Base-by-base conservation (phyloP, 1,140 invertebrate species). In the Xylocopa sonorina region DNA sequence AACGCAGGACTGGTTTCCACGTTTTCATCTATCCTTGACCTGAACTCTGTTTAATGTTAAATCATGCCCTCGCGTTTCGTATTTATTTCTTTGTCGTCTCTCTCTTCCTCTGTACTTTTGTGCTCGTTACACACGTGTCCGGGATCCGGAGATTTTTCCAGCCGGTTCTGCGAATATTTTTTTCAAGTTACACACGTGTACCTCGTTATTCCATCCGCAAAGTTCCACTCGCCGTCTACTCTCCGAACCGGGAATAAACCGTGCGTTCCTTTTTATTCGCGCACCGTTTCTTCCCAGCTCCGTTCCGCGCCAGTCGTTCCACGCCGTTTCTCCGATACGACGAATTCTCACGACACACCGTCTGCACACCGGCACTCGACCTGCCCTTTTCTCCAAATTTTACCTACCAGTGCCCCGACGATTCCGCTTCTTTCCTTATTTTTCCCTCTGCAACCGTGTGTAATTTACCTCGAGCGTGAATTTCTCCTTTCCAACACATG, bases 21-120 rank as follows among this genome's bases (percentile, higher is more conserved):
- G 74, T 64, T 63, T 64, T 14, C 72, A 53, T 66, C 48, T 69
- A 58, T 58, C 74, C 74, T 69, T 77, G 74, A 77, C 74, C 74
- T 53, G 53, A 48, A 38, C 64, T 46, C 74, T 51, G 51, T 77
- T 58, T 69, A 78, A 63, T 60, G 75, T 78, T 69, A 58, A 80
- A 62, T 64, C 63, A 73, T 66, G 24, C 41, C 53, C 72, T 10
- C 58, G 46, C 72, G 18, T 46, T 27, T 46, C 43, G 9, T 46
- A 21, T n/a, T n/a, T n/a, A n/a, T n/a, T n/a, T n/a, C n/a, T n/a
- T n/a, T n/a, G n/a, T n/a, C n/a, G n/a, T n/a, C n/a, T n/a, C n/a
- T n/a, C n/a, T n/a, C n/a, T n/a, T n/a, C n/a, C n/a, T n/a, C n/a
- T n/a, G n/a, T n/a, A n/a, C n/a, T n/a, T n/a, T n/a, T n/a, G n/a